phyloP scores from a whole-genome alignment of 2,797 vertebrate genomes.

The Harpagifer antarcticus region DNA sequence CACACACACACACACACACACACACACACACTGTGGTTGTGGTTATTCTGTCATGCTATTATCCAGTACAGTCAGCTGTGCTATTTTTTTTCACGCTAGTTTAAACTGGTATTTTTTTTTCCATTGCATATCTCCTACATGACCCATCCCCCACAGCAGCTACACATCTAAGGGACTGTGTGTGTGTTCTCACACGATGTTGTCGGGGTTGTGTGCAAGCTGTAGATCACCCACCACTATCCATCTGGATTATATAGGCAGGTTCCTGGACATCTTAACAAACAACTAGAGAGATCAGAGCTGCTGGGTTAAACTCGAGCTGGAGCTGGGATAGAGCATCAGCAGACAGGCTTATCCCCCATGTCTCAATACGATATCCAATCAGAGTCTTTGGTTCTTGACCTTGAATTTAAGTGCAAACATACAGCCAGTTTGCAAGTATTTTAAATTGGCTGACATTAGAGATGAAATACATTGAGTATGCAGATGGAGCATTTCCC shows the following conservation, averaged over 20 bases:
- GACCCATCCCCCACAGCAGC: slow-evolving; percentile 46
- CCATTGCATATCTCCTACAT: slow-evolving; percentile 28
- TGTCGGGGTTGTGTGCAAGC: slow-evolving; percentile 52
- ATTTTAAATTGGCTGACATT: slow-evolving; percentile 36
- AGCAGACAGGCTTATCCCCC: slow-evolving; percentile 28
- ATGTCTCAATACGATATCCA: slow-evolving; percentile 57
- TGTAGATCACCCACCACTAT: slow-evolving; percentile 61
- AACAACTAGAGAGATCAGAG: slow-evolving; percentile 42
- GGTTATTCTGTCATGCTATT: background rate
- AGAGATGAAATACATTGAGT: slow-evolving; percentile 4
- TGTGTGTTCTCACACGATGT: slow-evolving; percentile 41
- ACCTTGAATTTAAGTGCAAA: slow-evolving; percentile 53
- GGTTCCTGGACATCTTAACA: slow-evolving; percentile 54
- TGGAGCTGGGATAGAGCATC: slow-evolving; percentile 36
- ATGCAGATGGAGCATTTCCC: slow-evolving; percentile 26
- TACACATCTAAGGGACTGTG: slow-evolving; percentile 17
- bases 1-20: no score
- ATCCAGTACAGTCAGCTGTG: background rate
- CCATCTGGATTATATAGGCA: slow-evolving; percentile 60
- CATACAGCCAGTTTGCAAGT: background rate
- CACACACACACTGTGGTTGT: no score
- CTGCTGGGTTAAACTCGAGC: slow-evolving; percentile 29
- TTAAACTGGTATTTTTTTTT: slow-evolving; percentile 57
- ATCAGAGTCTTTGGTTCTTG: slow-evolving; percentile 41
- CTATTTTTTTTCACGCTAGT: slow-evolving; percentile 1